Base-by-base conservation (phyloP, 2,888 invertebrate genomes). In the Eupithecia pulchellata region DNA sequence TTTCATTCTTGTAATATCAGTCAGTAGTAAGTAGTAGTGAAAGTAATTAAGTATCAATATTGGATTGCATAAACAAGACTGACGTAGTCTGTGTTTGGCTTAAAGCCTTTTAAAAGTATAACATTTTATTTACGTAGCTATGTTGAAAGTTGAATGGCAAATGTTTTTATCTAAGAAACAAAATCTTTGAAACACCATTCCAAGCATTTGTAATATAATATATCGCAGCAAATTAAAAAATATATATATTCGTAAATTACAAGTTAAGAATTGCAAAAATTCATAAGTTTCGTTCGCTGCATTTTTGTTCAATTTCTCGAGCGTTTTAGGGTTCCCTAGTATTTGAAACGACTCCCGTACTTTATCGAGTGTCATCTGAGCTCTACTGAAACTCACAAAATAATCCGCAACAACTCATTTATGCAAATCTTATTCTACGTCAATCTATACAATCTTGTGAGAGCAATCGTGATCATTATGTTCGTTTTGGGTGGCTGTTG, bases 271-370 rank as follows among this genome's bases (percentile, higher is more conserved):
- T 52, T 52, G 52, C 52, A 52, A 47, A n/a, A 47, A 13, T 52
- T 52, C 52, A 25, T 52, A 52, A 52, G 13, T 13, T 52, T 52
- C 34, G 6, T 29, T 61, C 61, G 20, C 30, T 61, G 61, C 61
- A 5, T 6, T 61, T 36, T 61, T 61, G 61, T 61, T 36, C 29
- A 30, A n/a, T 61, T 61, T 20, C 34, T 32, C 34, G 13, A 34
- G 57, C 11, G 14, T 14, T 61, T 60, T 34, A 61, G 61, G 61
- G 61, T 25, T 25, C 34, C 34, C 17, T n/a, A 29, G 4, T 20
- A 2, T 2, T 58, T 9, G n/a, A n/a, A 58, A 32, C 17, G 11
- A 32, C 32, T 30, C 8, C 8, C 8, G 0, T 57, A 17, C 29
- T 57, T 57, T 57, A 52, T 42, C n/a, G 42, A 17, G 6, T 34